Conservation (phyloP, 1,140 invertebrate species). For the honey bee (Apis mellifera) region Amel_HAv3.1 CM009933.2:4019001-4019500, state of each 20-base stretch:
- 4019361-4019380: slow-evolving; percentile 37
- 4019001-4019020: neutral
- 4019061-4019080: slow-evolving; percentile 10
- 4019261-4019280: slow-evolving; percentile 1
- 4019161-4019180: neutral
- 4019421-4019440: neutral
- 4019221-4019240: neutral
- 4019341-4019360: slow-evolving; percentile 49
- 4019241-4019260: slow-evolving; percentile 14
- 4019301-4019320: slow-evolving; percentile 51
- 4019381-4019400: slow-evolving; percentile 36
- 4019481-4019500: neutral
- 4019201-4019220: slow-evolving; percentile 8
- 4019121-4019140: neutral
- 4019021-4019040: slow-evolving; percentile 6
- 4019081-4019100: slow-evolving; percentile 26
- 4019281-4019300: slow-evolving; percentile 1
- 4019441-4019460: slow-evolving; percentile 3
- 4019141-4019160: too few species aligned
- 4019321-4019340: slow-evolving; percentile 43
- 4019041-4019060: slow-evolving; percentile 26
- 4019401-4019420: slow-evolving; percentile 5
- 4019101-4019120: neutral
- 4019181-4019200: too few species aligned
- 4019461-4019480: slow-evolving; percentile 6